Percentiles rank a stretch among this genome's conserved stretches.
These are phyloP conservation scores for Spizaetus ornatus DNA, from an alignment of 2,113 vertebrate genomes.

Conservation along the genomic window DNA sequence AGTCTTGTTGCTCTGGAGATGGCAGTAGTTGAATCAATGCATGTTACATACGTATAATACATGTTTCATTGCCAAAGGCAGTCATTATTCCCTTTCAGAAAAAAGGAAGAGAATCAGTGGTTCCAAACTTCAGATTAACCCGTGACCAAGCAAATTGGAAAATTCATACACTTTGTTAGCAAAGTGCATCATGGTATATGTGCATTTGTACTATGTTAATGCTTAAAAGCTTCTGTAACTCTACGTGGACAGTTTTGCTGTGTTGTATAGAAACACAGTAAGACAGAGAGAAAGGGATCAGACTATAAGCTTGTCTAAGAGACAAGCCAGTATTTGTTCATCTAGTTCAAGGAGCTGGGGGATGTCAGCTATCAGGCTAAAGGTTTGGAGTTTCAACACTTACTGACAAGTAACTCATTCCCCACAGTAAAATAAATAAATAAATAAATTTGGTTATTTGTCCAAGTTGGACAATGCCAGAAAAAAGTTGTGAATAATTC, in stretches of 20 bases:
- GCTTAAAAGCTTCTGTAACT: neutral
- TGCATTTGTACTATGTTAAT: neutral
- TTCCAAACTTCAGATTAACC: neutral
- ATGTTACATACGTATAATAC: neutral
- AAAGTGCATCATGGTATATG: fast-evolving
- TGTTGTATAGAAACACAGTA: neutral
- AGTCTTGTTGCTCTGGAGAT: neutral
- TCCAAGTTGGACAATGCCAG: neutral
- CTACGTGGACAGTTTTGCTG: neutral
- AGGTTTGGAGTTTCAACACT: neutral
- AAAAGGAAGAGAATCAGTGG: neutral
- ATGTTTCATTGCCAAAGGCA: neutral
- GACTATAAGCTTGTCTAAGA: neutral
- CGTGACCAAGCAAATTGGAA: neutral
- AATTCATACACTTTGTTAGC: neutral
- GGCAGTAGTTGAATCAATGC: neutral
- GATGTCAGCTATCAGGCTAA: neutral
- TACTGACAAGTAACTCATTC: neutral
- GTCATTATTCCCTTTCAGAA: neutral
- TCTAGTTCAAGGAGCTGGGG: neutral
- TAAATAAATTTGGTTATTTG: neutral
- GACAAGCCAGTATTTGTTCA: neutral
- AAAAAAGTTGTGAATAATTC: neutral
- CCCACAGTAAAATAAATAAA: neutral
- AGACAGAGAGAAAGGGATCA: neutral